Base-by-base conservation (phyloP, 2,113 vertebrate species). In the Engystomops pustulosus region DNA sequence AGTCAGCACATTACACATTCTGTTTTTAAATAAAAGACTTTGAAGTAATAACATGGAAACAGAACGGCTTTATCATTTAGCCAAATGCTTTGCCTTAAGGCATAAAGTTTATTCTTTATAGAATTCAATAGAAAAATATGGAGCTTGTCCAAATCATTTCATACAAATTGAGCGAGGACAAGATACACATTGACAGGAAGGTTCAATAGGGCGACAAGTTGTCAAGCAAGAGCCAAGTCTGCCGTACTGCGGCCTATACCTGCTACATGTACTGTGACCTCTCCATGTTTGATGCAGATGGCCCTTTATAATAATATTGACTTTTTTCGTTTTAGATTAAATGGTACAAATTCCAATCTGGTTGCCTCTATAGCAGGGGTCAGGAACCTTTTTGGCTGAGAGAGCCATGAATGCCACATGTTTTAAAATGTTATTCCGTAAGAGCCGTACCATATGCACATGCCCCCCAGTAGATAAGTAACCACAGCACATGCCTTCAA, bases 81-180 rank as follows among this genome's bases (percentile, higher is more conserved):
- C 38, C 51, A 78, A 78, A 23, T 58, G n/a, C 65, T 79, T 65
- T 20, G 6, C 77, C 23, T 44, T 30, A 62, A 44, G 77, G 36
- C 32, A 60, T 65, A 7, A 10, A 62, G 15, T 45, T 18, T 17
- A 62, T 44, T 79, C 58, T 79, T 62, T 38, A 23, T 41, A 65
- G 3, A 25, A 23, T 79, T 79, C 3, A 62, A 25, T 38, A 79
- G n/a, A 27, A 58, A 15, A 62, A 65, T 79, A 79, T 62, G 53
- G 55, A 65, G 20, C 53, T 44, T 79, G 55, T 79, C 77, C 18
- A 41, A 79, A 62, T 25, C 62, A 60, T 62, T 79, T 44, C 55
- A 79, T 55, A 44, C 55, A 44, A 17, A 60, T 79, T 44, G 34
- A 44, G 51, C 20, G 41, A 78, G 10, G 20, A 38, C 20, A 27